Evolutionary conservation across 2,888 invertebrate species (phyloP).

Genomic region (Tenthredo scrophulariae): DNA sequence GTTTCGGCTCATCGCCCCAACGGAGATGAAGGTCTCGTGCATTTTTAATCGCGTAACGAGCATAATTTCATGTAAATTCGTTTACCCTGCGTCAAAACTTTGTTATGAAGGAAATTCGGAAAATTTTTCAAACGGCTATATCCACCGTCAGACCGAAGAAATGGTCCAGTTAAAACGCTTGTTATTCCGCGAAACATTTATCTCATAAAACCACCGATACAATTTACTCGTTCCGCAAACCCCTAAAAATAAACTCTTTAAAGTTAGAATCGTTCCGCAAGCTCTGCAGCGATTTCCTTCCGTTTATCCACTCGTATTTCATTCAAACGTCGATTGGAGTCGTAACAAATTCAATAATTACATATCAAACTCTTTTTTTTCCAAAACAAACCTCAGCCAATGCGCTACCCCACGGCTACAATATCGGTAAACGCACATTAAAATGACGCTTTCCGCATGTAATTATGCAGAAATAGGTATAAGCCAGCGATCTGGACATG

Average conservation of each 20-base stretch:
- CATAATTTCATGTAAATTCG: slow-evolving; percentile 54
- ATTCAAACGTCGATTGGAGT: background rate
- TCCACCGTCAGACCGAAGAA: slow-evolving; percentile 7
- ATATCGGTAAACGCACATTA: background rate
- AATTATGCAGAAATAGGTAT: background rate
- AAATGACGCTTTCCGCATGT: background rate
- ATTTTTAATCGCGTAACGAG: slow-evolving; percentile 52
- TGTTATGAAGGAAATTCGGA: slow-evolving; percentile 21
- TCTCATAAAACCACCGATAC: slow-evolving; percentile 12
- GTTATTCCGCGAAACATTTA: slow-evolving; percentile 14
- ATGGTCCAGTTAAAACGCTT: background rate
- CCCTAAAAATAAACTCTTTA: slow-evolving; percentile 8
- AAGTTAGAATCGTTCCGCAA: slow-evolving; percentile 18
- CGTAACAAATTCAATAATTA: background rate
- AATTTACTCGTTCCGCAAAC: slow-evolving; percentile 8
- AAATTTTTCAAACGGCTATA: slow-evolving; percentile 19
- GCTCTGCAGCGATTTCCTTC: slow-evolving; percentile 10
- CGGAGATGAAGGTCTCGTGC: slow-evolving; percentile 32
- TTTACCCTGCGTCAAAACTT: slow-evolving; percentile 36
- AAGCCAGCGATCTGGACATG: slow-evolving; percentile 13
- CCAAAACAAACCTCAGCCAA: background rate
- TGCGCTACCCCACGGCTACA: background rate
- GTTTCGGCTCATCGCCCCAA: background rate
- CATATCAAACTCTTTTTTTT: background rate
- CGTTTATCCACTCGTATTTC: background rate